These are phyloP conservation scores for Otolemur crassicaudatus DNA, from an alignment of 2,797 vertebrate genomes.

Conservation along the genomic window DNA sequence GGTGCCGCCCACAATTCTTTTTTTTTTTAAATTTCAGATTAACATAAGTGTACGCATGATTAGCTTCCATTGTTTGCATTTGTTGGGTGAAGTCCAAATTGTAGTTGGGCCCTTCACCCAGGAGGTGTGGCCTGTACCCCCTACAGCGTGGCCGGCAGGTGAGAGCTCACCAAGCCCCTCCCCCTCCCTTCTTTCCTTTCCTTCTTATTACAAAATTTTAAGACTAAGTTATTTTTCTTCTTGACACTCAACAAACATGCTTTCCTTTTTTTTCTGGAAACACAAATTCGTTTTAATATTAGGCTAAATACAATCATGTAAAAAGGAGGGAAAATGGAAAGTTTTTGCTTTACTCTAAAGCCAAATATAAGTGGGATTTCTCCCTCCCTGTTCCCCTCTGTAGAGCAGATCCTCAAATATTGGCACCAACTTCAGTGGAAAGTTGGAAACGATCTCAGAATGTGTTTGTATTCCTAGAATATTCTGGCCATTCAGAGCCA, in stretches of 20 bases:
- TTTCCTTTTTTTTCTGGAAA: not conserved
- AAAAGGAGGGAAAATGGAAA: not conserved
- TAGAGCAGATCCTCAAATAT: constrained; percentile 51
- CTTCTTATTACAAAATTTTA: not conserved
- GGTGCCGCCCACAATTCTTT: no score
- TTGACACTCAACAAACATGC: not conserved
- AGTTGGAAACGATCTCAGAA: constrained; percentile 46
- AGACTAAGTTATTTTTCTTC: not conserved
- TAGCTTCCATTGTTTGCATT: no score
- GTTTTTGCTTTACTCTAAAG: constrained; percentile 19
- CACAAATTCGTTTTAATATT: constrained; percentile 56
- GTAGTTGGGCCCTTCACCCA: no score
- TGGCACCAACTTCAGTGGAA: not conserved
- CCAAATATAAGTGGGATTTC: constrained; percentile 53
- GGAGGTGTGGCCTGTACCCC: no score
- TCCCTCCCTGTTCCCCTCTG: not conserved
- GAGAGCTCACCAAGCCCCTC: no score
- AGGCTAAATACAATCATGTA: constrained; percentile 1
- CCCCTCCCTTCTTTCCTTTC: no score
- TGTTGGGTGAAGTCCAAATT: no score
- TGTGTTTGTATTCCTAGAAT: not conserved
- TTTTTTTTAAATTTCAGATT: no score
- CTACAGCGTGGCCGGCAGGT: no score
- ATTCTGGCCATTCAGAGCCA: constrained; percentile 18
- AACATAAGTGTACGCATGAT: no score